Evolutionary conservation across 92 coral and sea anemone genomes (phyloP).

Genomic region (Zoanthus sansibaricus): DNA sequence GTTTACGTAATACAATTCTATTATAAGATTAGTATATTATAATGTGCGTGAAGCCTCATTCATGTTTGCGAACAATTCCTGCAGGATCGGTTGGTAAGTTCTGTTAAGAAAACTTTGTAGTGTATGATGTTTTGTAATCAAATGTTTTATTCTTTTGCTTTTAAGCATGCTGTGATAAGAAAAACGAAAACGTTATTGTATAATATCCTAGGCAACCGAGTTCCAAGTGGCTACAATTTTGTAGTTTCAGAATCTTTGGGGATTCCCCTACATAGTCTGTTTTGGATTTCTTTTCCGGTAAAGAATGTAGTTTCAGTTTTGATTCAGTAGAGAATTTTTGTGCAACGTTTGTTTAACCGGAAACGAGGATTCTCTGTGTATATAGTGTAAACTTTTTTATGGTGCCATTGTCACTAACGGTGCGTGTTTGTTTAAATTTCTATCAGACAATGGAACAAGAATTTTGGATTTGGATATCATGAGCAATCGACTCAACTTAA

Average conservation of each 20-base stretch:
- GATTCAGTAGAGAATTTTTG: neutral
- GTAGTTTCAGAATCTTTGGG: slow-evolving; percentile 20
- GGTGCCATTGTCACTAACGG: neutral
- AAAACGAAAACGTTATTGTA: too few species aligned
- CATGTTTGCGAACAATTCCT: too few species aligned
- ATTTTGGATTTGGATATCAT: slow-evolving; percentile 77
- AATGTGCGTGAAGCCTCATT: too few species aligned
- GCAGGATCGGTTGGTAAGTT: too few species aligned
- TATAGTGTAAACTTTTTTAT: neutral
- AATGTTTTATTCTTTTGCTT: too few species aligned
- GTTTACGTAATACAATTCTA: too few species aligned
- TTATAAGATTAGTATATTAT: too few species aligned
- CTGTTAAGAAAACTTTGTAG: too few species aligned
- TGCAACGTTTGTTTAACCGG: neutral
- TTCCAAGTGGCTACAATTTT: neutral
- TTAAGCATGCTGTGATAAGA: too few species aligned
- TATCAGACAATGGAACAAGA: slow-evolving; percentile 54
- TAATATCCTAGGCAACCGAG: too few species aligned
- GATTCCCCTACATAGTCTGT: slow-evolving; percentile 20
- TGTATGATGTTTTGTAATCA: too few species aligned
- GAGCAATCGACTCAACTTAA: slow-evolving; percentile 82
- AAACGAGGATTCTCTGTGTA: neutral
- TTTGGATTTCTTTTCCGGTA: neutral
- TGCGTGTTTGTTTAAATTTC: neutral
- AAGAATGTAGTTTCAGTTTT: slow-evolving; percentile 28